phyloP scores from a whole-genome alignment of 2,113 vertebrate genomes.

The Periophthalmus modestus region DNA sequence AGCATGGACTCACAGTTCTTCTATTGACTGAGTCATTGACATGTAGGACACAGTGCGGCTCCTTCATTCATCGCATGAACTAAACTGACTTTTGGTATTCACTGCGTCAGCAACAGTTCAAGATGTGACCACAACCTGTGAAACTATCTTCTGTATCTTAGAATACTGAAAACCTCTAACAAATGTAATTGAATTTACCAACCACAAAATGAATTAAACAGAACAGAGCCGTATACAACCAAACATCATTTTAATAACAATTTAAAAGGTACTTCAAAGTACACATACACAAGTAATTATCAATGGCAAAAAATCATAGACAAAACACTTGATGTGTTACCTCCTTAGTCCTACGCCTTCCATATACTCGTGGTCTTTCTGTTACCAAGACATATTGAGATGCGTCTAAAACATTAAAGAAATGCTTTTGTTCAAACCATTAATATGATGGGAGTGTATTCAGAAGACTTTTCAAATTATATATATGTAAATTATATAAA shows the following conservation, averaged over 20 bases:
- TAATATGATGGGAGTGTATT: conserved; percentile 22
- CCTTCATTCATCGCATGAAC: conserved; percentile 12
- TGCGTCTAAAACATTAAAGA: conserved; percentile 11
- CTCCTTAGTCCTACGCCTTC: neutral
- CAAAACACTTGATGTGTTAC: conserved; percentile 48
- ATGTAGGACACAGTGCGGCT: conserved; percentile 19
- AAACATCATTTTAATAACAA: conserved; percentile 87
- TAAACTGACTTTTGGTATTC: conserved; percentile 20
- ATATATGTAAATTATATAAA: conserved; percentile 20
- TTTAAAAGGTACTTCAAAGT: conserved; percentile 85
- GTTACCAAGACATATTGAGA: conserved; percentile 3
- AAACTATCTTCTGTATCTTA: neutral
- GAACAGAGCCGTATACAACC: conserved; percentile 41
- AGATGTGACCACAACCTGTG: neutral
- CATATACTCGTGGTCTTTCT: conserved; percentile 9
- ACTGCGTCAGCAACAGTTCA: neutral
- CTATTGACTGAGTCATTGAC: conserved; percentile 29
- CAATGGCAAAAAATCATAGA: conserved; percentile 83
- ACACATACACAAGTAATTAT: conserved; percentile 86
- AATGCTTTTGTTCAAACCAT: conserved; percentile 19
- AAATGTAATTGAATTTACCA: neutral
- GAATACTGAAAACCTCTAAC: neutral
- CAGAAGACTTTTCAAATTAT: conserved; percentile 13
- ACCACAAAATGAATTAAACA: neutral
- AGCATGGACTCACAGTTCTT: conserved; percentile 25